These are phyloP conservation scores for Idaea aversata DNA, from an alignment of 2,888 invertebrate species.

Conservation along the genomic window DNA sequence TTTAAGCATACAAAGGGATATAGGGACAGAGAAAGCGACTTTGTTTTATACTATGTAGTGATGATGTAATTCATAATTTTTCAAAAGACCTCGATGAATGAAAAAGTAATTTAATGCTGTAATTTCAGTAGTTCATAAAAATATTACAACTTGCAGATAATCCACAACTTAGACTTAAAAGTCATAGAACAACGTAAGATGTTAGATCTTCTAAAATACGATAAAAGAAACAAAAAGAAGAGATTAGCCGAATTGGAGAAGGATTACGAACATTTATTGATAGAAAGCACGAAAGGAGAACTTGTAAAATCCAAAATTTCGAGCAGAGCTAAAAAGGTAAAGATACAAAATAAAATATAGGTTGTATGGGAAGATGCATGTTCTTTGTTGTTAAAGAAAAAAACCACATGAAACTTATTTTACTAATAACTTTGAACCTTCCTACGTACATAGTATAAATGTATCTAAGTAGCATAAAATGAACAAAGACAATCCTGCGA, in stretches of 20 bases:
- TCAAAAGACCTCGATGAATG: neutral
- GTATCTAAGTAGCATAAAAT: neutral
- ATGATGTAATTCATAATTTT: too few relatives aligned
- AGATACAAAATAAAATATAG: constrained; percentile 2
- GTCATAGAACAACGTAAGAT: constrained; percentile 86
- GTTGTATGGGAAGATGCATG: too few relatives aligned
- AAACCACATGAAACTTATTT: too few relatives aligned
- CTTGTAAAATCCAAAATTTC: constrained; percentile 73
- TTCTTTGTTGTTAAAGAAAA: too few relatives aligned
- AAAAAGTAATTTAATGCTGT: neutral
- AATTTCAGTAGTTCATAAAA: neutral
- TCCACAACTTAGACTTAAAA: constrained; percentile 83
- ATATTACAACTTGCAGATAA: constrained; percentile 46
- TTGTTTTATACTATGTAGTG: too few relatives aligned
- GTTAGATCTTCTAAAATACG: constrained; percentile 86
- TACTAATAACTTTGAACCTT: too few relatives aligned
- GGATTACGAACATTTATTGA: constrained; percentile 81
- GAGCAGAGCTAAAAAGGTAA: constrained; percentile 83
- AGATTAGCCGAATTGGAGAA: constrained; percentile 79
- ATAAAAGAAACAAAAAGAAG: constrained; percentile 82
- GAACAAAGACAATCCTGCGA: too few relatives aligned
- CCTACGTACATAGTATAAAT: neutral
- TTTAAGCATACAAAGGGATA: too few relatives aligned
- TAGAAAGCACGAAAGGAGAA: constrained; percentile 79
- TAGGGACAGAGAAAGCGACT: too few relatives aligned